Evolutionary conservation across 1,140 invertebrate species (phyloP).

Genomic region (Cataglyphis hispanica): DNA sequence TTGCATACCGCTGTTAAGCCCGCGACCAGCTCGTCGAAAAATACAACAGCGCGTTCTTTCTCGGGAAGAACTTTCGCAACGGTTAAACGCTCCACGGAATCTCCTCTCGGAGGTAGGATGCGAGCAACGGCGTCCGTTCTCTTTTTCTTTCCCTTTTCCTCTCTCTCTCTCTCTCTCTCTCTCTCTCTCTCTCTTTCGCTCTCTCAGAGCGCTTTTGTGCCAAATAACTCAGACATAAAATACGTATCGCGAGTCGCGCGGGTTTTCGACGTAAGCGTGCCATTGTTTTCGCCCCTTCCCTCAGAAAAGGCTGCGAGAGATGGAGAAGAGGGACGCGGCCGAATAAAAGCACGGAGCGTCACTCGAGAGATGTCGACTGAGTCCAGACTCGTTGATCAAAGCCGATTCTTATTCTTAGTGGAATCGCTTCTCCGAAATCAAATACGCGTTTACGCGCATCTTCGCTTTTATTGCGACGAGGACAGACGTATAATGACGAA

Average conservation of each 20-base stretch:
- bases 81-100: constrained; percentile 40
- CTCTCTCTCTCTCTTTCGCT: constrained; percentile 2
- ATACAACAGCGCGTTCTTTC: constrained; percentile 43
- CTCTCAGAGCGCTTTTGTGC: constrained; percentile 79
- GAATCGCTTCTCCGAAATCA: constrained; percentile 30
- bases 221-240: constrained; percentile 86
- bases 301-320: constrained; percentile 74
- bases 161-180: neutral
- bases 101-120: constrained; percentile 11
- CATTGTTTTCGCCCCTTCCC: constrained; percentile 83
- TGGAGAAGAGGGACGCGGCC: constrained; percentile 49
- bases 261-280: constrained; percentile 82
- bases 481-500: too few relatives aligned
- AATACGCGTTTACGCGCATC: constrained; percentile 12
- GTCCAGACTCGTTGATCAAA: constrained; percentile 64
- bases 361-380: constrained; percentile 37
- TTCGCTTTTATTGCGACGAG: neutral
- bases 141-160: neutral
- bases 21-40: constrained; percentile 34
- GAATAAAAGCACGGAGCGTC: constrained; percentile 51
- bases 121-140: constrained; percentile 16
- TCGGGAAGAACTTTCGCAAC: constrained; percentile 22
- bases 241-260: constrained; percentile 77
- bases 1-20: constrained; percentile 41
- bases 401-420: constrained; percentile 53